A percentile compares a stretch with the other conserved stretches of the same genome.
These are phyloP conservation scores for Macrotus californicus DNA, from an alignment of 2,113 vertebrate genomes.

Conservation along the genomic window DNA sequence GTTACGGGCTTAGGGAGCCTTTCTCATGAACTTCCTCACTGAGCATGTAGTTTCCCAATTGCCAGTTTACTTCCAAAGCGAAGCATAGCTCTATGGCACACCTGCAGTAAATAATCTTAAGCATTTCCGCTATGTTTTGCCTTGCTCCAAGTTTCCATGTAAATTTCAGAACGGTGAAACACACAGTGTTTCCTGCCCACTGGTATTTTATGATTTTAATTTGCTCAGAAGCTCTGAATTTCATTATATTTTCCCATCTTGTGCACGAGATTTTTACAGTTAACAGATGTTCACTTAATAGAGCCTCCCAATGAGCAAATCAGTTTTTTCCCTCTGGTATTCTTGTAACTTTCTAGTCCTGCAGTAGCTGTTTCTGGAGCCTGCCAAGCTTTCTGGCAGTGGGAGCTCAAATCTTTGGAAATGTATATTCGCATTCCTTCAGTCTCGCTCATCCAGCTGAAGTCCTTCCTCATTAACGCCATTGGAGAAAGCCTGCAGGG, in stretches of 20 bases:
- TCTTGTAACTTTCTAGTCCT: constrained; percentile 61
- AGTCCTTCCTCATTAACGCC: constrained; percentile 68
- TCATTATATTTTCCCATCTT: constrained; percentile 70
- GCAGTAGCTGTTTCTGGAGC: constrained; percentile 40
- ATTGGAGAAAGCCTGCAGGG: constrained; percentile 53
- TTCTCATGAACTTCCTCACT: neutral
- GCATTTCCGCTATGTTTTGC: constrained; percentile 45
- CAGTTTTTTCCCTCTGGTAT: constrained; percentile 39
- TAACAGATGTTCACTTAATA: constrained; percentile 77
- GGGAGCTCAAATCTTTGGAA: neutral
- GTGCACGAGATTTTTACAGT: constrained; percentile 69
- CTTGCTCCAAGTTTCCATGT: constrained; percentile 40
- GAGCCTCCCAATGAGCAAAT: constrained; percentile 55
- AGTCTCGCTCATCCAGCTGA: constrained; percentile 17
- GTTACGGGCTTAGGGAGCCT: constrained; percentile 19
- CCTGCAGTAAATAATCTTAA: constrained; percentile 38
- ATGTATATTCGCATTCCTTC: constrained; percentile 45
- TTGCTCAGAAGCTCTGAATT: constrained; percentile 70
- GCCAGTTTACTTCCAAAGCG: constrained; percentile 42
- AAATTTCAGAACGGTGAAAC: constrained; percentile 56
- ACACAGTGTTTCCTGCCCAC: constrained; percentile 58
- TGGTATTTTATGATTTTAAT: constrained; percentile 76
- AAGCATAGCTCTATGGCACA: constrained; percentile 2
- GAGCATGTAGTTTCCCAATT: neutral
- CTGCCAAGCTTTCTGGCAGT: constrained; percentile 57